A percentile compares a stretch with the other conserved stretches of the same genome.
Evolutionary conservation across 2,113 vertebrate genomes (phyloP).

Genomic region (Platanista minor): DNA sequence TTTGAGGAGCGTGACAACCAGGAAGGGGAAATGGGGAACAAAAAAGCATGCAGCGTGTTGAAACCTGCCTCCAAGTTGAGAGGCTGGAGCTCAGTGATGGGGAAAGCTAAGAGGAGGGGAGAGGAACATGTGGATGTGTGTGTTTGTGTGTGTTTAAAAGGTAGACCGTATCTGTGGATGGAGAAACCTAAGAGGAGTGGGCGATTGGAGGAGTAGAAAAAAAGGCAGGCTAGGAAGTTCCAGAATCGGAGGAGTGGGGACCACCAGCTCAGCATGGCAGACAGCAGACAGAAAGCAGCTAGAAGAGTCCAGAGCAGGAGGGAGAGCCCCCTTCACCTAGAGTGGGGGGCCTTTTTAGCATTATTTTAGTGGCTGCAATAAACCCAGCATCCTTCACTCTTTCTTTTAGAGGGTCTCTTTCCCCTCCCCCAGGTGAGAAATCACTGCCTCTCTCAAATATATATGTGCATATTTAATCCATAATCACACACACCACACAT

Average conservation of each 20-base stretch:
- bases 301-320: neutral
- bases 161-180: neutral
- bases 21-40: neutral
- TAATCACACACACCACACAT: conserved; percentile 3
- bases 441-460: neutral
- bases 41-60: neutral
- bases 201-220: neutral
- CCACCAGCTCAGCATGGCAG: conserved; percentile 9
- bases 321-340: neutral
- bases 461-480: neutral
- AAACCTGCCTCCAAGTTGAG: conserved; percentile 63
- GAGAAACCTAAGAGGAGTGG: neutral
- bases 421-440: neutral
- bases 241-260: neutral
- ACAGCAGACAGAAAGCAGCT: neutral
- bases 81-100: conserved; percentile 41
- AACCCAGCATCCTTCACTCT: neutral
- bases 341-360: neutral
- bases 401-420: conserved; percentile 23
- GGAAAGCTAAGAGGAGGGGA: conserved; percentile 11
- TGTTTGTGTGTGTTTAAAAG: neutral
- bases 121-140: neutral
- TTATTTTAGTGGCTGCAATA: neutral
- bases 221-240: conserved; percentile 51
- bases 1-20: neutral